phyloP scores from a whole-genome alignment of 2,113 vertebrate genomes.

The Rhabdornis inornatus region DNA sequence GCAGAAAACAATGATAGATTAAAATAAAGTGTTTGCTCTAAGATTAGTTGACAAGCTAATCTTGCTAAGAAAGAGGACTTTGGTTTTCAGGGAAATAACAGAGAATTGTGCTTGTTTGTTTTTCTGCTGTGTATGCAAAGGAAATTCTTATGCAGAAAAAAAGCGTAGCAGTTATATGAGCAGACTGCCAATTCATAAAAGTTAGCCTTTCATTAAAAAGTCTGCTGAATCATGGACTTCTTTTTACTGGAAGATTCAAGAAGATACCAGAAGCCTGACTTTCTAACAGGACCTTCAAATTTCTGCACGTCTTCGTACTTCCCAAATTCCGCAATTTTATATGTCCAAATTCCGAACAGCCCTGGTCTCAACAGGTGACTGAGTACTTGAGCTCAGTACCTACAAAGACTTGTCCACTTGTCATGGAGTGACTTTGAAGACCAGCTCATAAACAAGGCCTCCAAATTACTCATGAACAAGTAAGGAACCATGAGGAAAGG shows the following conservation, averaged over 20 bases:
- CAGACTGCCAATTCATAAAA: not conserved
- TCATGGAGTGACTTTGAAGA: not conserved
- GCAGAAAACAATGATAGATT: conserved; percentile 52
- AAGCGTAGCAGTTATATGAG: not conserved
- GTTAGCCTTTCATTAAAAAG: not conserved
- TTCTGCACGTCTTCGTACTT: not conserved
- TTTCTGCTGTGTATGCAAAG: not conserved
- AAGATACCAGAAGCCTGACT: not conserved
- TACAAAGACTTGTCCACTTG: not conserved
- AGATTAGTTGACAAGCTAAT: conserved; percentile 7
- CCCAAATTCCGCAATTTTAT: not conserved
- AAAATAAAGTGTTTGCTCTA: conserved; percentile 39
- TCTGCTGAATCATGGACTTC: not conserved
- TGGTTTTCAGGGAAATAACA: conserved; percentile 16
- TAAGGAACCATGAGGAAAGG: not conserved
- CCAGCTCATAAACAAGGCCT: not conserved
- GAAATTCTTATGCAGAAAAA: not conserved
- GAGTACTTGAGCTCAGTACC: not conserved
- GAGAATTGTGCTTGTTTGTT: not conserved
- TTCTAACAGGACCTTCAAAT: not conserved
- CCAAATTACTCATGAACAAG: not conserved
- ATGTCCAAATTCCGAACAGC: not conserved
- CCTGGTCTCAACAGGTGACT: not conserved
- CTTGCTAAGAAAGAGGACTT: conserved; percentile 18
- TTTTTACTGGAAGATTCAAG: not conserved